Conservation (phyloP, 1,140 invertebrate genomes). For the Drosophila arawakana region DNA sequence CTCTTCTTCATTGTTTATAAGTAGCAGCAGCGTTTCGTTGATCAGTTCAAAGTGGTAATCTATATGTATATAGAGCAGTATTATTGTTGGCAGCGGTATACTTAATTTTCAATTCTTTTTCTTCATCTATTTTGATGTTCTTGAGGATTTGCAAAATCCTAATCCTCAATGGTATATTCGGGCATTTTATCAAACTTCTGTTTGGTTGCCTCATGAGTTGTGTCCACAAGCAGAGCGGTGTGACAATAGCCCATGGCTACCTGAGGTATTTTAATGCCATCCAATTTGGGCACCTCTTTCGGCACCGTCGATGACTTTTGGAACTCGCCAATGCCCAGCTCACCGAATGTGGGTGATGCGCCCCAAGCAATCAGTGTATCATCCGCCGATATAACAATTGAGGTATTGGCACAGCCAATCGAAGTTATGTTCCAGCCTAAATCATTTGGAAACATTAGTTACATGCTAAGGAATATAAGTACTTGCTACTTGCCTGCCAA, state of each 20-base stretch:
- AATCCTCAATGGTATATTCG: conserved; percentile 84
- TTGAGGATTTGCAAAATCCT: conserved; percentile 9
- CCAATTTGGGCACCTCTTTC: conserved; percentile 94
- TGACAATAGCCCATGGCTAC: conserved; percentile 94
- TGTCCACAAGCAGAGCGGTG: conserved; percentile 88
- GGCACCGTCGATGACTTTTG: conserved; percentile 94
- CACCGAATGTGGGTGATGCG: conserved; percentile 95
- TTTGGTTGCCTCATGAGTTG: conserved; percentile 85
- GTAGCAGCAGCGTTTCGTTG: conserved; percentile 77
- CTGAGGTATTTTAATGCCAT: conserved; percentile 91
- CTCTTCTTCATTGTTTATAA: conserved; percentile 46
- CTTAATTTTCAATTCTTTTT: conserved; percentile 38
- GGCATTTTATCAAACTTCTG: conserved; percentile 85
- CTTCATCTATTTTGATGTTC: conserved; percentile 7
- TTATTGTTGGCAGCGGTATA: conserved; percentile 76
- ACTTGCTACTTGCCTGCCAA: conserved; percentile 87
- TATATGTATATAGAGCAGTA: conserved; percentile 66
- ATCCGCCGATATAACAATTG: conserved; percentile 94
- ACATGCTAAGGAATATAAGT: neutral
- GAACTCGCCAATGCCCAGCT: conserved; percentile 95
- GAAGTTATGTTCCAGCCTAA: conserved; percentile 93
- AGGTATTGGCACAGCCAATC: conserved; percentile 92
- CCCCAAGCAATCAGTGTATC: conserved; percentile 96
- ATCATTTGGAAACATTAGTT: neutral
- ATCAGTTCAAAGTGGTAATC: conserved; percentile 73